Conservation (phyloP, 2,888 invertebrate genomes). For the Calliopum simillimum region DNA sequence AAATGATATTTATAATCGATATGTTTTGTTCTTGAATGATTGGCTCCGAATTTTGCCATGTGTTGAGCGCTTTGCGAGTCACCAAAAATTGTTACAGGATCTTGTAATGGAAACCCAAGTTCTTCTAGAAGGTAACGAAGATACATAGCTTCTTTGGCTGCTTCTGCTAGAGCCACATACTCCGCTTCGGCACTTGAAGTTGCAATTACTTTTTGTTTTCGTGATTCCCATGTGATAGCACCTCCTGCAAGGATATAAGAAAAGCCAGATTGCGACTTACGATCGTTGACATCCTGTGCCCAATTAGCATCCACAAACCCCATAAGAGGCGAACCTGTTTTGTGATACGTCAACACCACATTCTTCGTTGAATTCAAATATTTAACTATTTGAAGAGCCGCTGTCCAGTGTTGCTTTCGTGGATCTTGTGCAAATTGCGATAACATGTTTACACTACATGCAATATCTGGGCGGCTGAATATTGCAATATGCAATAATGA, state of each 20-base stretch:
- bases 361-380: conserved; percentile 11
- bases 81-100: neutral
- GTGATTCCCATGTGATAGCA: conserved; percentile 30
- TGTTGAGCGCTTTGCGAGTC: conserved; percentile 17
- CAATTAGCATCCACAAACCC: conserved; percentile 36
- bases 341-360: conserved; percentile 2
- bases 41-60: neutral
- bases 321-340: conserved; percentile 9
- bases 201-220: conserved; percentile 37
- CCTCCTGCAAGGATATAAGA: conserved; percentile 37
- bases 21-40: conserved; percentile 21
- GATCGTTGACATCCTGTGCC: conserved; percentile 41
- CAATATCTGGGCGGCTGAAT: conserved; percentile 4
- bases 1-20: conserved; percentile 21
- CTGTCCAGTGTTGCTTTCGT: conserved; percentile 4
- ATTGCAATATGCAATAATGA: conserved; percentile 9
- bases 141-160: conserved; percentile 37
- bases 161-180: conserved; percentile 33
- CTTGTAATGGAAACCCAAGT: neutral
- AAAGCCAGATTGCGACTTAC: conserved; percentile 36
- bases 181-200: conserved; percentile 42
- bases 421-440: conserved; percentile 15
- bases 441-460: conserved; percentile 16
- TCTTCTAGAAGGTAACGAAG: conserved; percentile 31
- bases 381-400: conserved; percentile 1